Percentiles rank a stretch among this genome's conserved stretches.
Evolutionary conservation across 2,113 vertebrate genomes (phyloP).

Genomic region (Toxotes jaculatrix): DNA sequence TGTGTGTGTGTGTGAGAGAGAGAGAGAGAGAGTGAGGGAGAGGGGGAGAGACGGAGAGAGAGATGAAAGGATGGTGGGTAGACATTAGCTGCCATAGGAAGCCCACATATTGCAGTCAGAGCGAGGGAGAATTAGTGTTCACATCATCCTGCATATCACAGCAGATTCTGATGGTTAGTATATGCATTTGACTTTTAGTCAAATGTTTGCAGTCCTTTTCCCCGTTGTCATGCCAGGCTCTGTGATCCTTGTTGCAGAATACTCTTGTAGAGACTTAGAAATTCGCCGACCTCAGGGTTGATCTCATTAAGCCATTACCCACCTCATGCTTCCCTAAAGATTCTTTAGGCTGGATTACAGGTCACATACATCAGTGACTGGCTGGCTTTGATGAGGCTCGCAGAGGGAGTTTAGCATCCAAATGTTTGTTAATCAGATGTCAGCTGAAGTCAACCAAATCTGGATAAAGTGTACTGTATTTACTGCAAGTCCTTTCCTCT

Average conservation of each 20-base stretch:
- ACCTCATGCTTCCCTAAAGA: conserved; percentile 27
- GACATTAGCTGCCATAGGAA: neutral
- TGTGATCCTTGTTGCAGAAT: conserved; percentile 15
- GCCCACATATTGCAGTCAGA: neutral
- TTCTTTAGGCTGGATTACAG: conserved; percentile 63
- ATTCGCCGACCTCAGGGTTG: conserved; percentile 36
- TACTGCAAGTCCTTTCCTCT: neutral
- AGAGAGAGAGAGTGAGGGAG: too few species aligned
- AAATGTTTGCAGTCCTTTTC: conserved; percentile 27
- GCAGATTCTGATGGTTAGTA: conserved; percentile 32
- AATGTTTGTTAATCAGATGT: conserved; percentile 38
- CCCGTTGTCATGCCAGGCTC: neutral
- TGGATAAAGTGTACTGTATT: conserved; percentile 7
- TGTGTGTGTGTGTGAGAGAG: neutral
- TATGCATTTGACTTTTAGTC: conserved; percentile 36
- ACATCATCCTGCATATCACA: conserved; percentile 19
- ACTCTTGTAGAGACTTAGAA: neutral
- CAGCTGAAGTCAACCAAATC: conserved; percentile 21
- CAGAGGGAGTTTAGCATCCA: conserved; percentile 8
- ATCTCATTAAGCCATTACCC: conserved; percentile 69
- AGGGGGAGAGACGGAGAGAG: too few species aligned
- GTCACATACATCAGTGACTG: conserved; percentile 7
- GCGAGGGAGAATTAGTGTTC: neutral
- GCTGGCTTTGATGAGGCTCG: conserved; percentile 46
- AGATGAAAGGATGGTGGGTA: neutral